These are phyloP conservation scores for Ornithorhynchus anatinus DNA, from an alignment of 2,113 vertebrate genomes.

Conservation along the genomic window DNA sequence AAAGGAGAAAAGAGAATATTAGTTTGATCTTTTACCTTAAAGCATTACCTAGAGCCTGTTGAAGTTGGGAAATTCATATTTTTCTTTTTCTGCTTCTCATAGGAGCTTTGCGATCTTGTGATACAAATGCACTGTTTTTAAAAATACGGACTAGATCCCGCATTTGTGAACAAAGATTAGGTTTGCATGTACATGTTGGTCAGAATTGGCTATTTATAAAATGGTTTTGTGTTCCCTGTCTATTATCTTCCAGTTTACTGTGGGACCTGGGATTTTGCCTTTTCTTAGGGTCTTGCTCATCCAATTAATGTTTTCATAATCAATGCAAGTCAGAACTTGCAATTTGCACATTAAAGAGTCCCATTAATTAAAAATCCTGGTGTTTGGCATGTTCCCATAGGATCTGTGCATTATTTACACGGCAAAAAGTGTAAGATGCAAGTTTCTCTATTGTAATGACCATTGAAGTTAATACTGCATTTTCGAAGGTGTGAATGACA, in stretches of 20 bases:
- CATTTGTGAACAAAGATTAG: conserved; percentile 25
- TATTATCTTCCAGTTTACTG: conserved; percentile 26
- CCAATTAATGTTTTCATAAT: conserved; percentile 81
- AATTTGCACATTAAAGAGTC: conserved; percentile 83
- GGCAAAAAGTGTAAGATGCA: conserved; percentile 68
- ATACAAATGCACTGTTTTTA: conserved; percentile 36
- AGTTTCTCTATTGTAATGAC: conserved; percentile 64
- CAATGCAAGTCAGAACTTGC: conserved; percentile 79
- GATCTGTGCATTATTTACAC: conserved; percentile 77
- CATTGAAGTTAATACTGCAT: conserved; percentile 53
- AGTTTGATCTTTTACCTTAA: conserved; percentile 21
- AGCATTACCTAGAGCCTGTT: conserved; percentile 17
- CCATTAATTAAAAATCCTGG: conserved; percentile 81
- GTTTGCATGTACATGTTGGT: conserved; percentile 32
- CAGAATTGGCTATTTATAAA: conserved; percentile 21
- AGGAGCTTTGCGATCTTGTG: conserved; percentile 1
- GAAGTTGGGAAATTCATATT: conserved; percentile 15
- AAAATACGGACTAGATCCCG: conserved; percentile 14
- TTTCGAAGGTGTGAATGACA: conserved; percentile 17
- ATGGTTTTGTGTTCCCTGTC: conserved; percentile 61
- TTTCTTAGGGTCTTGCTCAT: conserved; percentile 70
- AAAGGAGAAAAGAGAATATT: not conserved
- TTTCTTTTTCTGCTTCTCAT: conserved; percentile 34
- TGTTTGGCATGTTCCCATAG: conserved; percentile 74
- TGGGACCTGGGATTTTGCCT: conserved; percentile 58